Conservation (phyloP, 2,797 vertebrate genomes). For the Capromys pilorides region DNA sequence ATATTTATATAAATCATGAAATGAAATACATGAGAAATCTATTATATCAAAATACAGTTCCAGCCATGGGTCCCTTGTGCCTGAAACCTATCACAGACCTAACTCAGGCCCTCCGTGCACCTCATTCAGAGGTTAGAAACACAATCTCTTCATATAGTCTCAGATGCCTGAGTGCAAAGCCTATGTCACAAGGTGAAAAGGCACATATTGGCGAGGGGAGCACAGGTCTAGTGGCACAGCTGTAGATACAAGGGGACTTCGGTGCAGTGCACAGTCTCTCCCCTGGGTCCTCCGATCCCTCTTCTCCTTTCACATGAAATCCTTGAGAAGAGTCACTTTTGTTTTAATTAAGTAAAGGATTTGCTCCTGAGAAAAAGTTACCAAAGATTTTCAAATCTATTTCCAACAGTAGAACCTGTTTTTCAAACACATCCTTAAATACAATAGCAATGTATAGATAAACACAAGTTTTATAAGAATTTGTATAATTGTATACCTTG, state of each 20-base stretch:
- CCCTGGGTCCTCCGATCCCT: neutral
- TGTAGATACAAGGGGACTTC: neutral
- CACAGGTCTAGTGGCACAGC: neutral
- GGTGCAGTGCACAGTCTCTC: neutral
- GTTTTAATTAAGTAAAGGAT: constrained; percentile 76
- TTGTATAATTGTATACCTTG: constrained; percentile 40
- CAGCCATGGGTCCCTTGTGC: neutral
- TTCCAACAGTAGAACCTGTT: constrained; percentile 52
- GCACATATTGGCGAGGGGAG: neutral
- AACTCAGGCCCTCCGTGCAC: neutral
- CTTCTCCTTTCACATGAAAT: constrained; percentile 55
- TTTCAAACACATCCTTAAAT: constrained; percentile 34
- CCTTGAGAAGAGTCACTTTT: constrained; percentile 66
- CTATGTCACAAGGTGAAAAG: neutral
- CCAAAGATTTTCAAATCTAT: constrained; percentile 70
- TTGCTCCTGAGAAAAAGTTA: constrained; percentile 72
- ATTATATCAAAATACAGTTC: constrained; percentile 34
- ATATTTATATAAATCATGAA: constrained; percentile 37
- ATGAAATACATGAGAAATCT: constrained; percentile 6
- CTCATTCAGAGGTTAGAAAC: constrained; percentile 28
- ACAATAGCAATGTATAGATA: constrained; percentile 48
- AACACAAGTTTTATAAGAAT: constrained; percentile 46
- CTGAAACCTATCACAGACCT: neutral
- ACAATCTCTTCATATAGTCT: neutral
- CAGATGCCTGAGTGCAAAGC: constrained; percentile 7